Percentiles rank a stretch among this genome's conserved stretches.
Evolutionary conservation across 2,113 vertebrate genomes (phyloP).

Genomic region (Urocynchramus pylzowi): DNA sequence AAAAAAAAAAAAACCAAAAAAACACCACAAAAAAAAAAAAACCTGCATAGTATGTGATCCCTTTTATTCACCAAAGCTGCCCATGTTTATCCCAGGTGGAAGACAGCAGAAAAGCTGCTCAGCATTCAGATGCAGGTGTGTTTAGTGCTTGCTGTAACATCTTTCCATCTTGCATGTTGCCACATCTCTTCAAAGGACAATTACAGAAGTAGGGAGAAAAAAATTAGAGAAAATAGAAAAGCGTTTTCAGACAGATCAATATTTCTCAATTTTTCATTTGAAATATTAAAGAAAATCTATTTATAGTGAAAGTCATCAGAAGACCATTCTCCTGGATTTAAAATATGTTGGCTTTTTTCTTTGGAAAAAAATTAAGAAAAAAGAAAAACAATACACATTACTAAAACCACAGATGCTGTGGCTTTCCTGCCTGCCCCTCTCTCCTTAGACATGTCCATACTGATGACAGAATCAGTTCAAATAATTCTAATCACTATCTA

Average conservation of each 20-base stretch:
- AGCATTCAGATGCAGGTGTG: background rate
- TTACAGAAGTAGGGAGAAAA: background rate
- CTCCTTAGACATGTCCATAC: background rate
- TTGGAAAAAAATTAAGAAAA: background rate
- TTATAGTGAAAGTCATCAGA: slow-evolving; percentile 71
- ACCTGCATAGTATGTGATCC: background rate
- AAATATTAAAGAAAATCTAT: slow-evolving; percentile 74
- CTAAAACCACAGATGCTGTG: slow-evolving; percentile 79
- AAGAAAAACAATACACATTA: slow-evolving; percentile 26
- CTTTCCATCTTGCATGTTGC: background rate
- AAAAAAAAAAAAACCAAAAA: background rate
- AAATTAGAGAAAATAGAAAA: background rate
- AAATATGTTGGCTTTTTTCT: slow-evolving; percentile 52
- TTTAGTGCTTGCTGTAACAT: background rate
- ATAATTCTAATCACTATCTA: slow-evolving; percentile 85
- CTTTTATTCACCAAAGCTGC: slow-evolving; percentile 10
- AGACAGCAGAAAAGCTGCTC: background rate
- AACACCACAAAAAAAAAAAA: background rate
- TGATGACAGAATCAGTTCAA: background rate
- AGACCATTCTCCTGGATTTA: slow-evolving; percentile 72
- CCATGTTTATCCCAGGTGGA: background rate
- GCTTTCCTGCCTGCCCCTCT: slow-evolving; percentile 23
- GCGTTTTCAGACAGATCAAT: background rate
- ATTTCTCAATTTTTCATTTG: slow-evolving; percentile 25
- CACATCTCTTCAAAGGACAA: background rate